Percentiles rank a stretch among this genome's conserved stretches.
Conservation (phyloP, 2,113 vertebrate genomes). For the Burhinus bistriatus region DNA sequence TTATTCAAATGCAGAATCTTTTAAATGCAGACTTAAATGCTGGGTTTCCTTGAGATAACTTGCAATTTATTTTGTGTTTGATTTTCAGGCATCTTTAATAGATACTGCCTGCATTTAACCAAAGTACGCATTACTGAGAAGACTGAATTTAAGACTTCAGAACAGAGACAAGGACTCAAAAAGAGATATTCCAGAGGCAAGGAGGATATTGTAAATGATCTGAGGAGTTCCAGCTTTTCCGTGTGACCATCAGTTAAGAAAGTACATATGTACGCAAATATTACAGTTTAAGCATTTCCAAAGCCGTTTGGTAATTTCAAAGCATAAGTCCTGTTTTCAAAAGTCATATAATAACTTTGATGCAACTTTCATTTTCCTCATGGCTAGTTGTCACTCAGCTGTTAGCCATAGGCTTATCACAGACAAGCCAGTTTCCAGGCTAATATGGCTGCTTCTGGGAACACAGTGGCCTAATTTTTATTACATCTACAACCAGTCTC, state of each 20-base stretch:
- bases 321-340: background rate
- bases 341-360: background rate
- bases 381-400: background rate
- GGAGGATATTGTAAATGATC: background rate
- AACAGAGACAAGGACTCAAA: background rate
- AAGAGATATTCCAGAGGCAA: background rate
- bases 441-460: background rate
- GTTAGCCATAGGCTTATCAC: background rate
- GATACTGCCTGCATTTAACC: background rate
- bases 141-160: background rate
- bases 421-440: background rate
- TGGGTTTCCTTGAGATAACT: background rate
- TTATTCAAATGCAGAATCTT: background rate
- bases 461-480: background rate
- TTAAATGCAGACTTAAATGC: background rate
- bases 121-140: background rate
- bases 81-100: background rate
- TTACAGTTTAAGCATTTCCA: background rate
- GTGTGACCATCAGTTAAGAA: background rate
- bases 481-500: background rate
- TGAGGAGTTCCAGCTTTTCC: background rate
- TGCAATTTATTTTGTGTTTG: background rate
- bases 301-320: background rate
- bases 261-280: background rate
- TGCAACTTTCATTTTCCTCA: background rate